phyloP scores from a whole-genome alignment of 2,888 invertebrate species.

The Aplocera efformata region DNA sequence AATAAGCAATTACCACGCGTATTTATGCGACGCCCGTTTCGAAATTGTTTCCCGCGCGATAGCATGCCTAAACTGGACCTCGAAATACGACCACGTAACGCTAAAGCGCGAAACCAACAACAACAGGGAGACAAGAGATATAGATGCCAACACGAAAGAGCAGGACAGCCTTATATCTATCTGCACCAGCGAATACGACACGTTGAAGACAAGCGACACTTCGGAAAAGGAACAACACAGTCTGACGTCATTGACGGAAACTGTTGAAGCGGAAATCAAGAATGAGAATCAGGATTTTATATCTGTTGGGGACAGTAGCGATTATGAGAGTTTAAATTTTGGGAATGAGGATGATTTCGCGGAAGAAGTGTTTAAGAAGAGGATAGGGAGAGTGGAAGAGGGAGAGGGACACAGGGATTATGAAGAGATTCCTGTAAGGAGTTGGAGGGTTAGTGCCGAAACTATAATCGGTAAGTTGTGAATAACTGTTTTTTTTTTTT shows the following conservation, averaged over 20 bases:
- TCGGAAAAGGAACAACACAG: conserved; percentile 62
- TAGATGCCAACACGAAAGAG: conserved; percentile 49
- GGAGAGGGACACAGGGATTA: conserved; percentile 51
- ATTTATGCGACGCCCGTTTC: conserved; percentile 90
- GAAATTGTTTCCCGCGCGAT: conserved; percentile 87
- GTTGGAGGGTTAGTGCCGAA: conserved; percentile 64
- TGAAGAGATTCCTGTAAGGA: conserved; percentile 52
- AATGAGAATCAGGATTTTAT: conserved; percentile 65
- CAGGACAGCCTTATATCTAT: conserved; percentile 69
- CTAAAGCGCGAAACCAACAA: conserved; percentile 62
- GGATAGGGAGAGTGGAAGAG: conserved; percentile 55
- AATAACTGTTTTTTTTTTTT: too few species aligned
- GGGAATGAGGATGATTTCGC: conserved; percentile 77
- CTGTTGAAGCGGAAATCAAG: conserved; percentile 31
- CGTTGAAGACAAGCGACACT: conserved; percentile 38
- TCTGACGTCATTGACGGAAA: conserved; percentile 57
- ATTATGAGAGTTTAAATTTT: conserved; percentile 82
- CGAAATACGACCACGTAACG: conserved; percentile 86
- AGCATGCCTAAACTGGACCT: conserved; percentile 90
- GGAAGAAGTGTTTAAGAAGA: conserved; percentile 68
- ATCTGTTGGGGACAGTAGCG: conserved; percentile 86
- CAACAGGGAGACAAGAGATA: conserved; percentile 61
- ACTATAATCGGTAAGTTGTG: conserved; percentile 58
- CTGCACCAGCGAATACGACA: conserved; percentile 70
- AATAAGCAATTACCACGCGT: conserved; percentile 91